Evolutionary conservation across 1,140 invertebrate species (phyloP).

Genomic region (Conus ventricosus): DNA sequence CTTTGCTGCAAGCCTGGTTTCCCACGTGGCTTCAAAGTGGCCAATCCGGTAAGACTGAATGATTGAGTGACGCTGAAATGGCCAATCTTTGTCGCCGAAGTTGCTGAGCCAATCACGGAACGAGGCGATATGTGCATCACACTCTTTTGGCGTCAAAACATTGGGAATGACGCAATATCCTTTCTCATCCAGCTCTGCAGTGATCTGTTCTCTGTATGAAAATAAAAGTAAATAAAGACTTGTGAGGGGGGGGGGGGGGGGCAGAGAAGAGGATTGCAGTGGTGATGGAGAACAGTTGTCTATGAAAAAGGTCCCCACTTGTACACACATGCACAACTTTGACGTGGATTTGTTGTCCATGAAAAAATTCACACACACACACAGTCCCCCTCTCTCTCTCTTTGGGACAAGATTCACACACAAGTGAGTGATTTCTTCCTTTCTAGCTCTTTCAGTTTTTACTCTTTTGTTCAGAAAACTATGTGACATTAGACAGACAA

Average conservation of each 20-base stretch:
- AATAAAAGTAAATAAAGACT: background rate
- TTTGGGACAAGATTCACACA: background rate
- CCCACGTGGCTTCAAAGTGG: conserved; percentile 53
- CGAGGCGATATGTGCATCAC: conserved; percentile 27
- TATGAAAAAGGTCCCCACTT: background rate
- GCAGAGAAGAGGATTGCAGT: background rate
- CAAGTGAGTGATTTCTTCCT: no score
- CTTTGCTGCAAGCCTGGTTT: conserved; percentile 48
- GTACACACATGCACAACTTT: background rate
- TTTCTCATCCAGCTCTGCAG: conserved; percentile 32
- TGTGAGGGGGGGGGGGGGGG: no score
- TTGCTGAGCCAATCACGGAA: conserved; percentile 31
- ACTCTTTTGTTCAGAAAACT: no score
- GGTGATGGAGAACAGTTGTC: background rate
- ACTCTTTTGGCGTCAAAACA: conserved; percentile 36
- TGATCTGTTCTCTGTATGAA: background rate
- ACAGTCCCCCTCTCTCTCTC: background rate
- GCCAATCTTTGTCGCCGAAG: conserved; percentile 27
- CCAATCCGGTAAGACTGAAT: conserved; percentile 52
- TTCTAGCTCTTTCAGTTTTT: no score
- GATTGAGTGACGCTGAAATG: conserved; percentile 37
- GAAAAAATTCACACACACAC: background rate
- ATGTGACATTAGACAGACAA: background rate
- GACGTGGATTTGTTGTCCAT: background rate
- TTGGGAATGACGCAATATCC: conserved; percentile 30